Evolutionary conservation across 2,113 vertebrate species (phyloP).

Genomic region (Pithys albifrons): DNA sequence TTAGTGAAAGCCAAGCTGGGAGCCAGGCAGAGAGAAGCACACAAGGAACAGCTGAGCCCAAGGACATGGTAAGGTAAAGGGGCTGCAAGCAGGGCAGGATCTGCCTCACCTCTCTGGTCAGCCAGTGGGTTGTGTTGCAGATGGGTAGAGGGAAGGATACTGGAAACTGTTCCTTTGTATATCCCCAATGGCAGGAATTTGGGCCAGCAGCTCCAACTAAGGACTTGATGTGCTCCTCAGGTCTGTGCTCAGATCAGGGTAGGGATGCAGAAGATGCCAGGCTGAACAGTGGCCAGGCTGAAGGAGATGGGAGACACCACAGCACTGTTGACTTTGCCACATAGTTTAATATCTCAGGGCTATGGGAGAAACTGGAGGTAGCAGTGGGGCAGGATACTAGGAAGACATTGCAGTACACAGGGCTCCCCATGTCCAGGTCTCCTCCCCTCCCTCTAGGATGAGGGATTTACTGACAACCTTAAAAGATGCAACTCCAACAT

Average conservation of each 20-base stretch:
- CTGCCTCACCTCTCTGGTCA: not conserved
- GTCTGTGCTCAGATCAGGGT: not conserved
- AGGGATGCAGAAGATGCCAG: not conserved
- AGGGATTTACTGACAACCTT: not conserved
- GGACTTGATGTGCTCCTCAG: not conserved
- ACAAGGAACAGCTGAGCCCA: not conserved
- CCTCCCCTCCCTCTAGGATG: not conserved
- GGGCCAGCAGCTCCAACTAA: not conserved
- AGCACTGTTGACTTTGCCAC: not conserved
- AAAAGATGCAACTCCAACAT: not conserved
- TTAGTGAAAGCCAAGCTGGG: constrained; percentile 1
- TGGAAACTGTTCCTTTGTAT: fast-evolving
- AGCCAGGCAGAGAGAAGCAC: constrained; percentile 20
- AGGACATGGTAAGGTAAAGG: not conserved
- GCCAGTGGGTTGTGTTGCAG: not conserved
- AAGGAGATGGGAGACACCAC: not conserved
- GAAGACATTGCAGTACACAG: not conserved
- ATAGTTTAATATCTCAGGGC: not conserved
- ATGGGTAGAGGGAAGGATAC: not conserved
- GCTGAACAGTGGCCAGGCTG: not conserved
- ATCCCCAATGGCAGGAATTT: not conserved
- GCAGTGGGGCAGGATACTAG: not conserved
- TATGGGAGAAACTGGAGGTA: not conserved
- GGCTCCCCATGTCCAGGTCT: not conserved
- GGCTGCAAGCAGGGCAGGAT: not conserved